These are phyloP conservation scores for Stratiomys singularior DNA, from an alignment of 2,888 invertebrate species.

Conservation along the genomic window DNA sequence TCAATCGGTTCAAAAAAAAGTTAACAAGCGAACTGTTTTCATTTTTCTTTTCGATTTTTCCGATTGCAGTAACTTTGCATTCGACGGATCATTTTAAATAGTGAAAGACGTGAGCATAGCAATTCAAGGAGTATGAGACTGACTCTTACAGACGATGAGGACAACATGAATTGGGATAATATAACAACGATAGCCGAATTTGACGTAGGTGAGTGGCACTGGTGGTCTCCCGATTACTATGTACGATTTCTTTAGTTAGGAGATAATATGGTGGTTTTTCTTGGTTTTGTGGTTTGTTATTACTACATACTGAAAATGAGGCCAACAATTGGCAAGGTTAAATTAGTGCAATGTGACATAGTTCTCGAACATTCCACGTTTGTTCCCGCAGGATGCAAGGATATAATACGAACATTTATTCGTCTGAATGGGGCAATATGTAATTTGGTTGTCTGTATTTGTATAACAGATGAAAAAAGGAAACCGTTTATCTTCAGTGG, in stretches of 20 bases:
- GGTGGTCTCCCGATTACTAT: too few species aligned
- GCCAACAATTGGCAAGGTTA: too few species aligned
- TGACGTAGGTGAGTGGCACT: conserved; percentile 58
- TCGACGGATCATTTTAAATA: neutral
- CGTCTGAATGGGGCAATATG: too few species aligned
- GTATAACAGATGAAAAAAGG: too few species aligned
- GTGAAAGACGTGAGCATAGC: neutral
- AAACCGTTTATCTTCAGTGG: too few species aligned
- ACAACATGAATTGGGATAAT: conserved; percentile 51
- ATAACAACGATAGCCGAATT: conserved; percentile 62
- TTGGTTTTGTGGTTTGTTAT: neutral
- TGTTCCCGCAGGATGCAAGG: too few species aligned
- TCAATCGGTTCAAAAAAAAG: neutral
- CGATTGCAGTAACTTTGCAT: neutral
- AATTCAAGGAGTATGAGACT: conserved; percentile 22
- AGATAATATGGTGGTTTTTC: too few species aligned
- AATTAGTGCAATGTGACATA: too few species aligned
- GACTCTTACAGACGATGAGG: conserved; percentile 1
- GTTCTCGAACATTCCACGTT: too few species aligned
- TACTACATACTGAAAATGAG: neutral
- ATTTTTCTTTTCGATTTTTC: neutral
- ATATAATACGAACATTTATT: too few species aligned
- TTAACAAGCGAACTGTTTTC: neutral
- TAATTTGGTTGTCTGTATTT: too few species aligned
- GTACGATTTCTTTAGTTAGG: too few species aligned